Conservation (phyloP, 2,113 vertebrate species). For the Oncorhynchus tshawytscha region DNA sequence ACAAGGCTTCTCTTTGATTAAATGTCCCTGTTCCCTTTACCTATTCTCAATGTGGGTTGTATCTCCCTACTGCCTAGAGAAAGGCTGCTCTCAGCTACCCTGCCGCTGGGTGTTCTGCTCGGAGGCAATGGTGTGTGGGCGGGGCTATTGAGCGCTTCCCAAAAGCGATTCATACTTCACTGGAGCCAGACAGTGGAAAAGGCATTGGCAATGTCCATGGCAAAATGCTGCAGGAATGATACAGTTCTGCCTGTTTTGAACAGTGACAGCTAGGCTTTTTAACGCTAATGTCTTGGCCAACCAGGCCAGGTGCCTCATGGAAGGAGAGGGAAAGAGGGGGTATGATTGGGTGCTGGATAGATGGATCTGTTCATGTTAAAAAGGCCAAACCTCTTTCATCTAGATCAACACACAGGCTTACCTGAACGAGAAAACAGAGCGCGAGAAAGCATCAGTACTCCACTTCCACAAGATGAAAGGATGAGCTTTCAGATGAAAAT, state of each 20-base stretch:
- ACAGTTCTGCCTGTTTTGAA: slow-evolving; percentile 28
- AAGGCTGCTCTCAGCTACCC: too few relatives aligned
- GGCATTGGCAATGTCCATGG: slow-evolving; percentile 12
- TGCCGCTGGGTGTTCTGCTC: neutral
- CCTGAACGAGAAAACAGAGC: slow-evolving; percentile 38
- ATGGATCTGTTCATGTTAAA: slow-evolving; percentile 23
- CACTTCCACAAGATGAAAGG: slow-evolving; percentile 41
- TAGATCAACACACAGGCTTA: slow-evolving; percentile 48
- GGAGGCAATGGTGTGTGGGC: slow-evolving; percentile 2
- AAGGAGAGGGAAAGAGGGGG: slow-evolving; percentile 5
- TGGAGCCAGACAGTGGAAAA: slow-evolving; percentile 23
- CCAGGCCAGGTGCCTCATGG: slow-evolving; percentile 13
- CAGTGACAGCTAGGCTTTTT: slow-evolving; percentile 19
- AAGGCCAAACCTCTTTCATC: slow-evolving; percentile 59
- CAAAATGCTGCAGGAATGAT: slow-evolving; percentile 28
- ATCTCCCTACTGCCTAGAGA: neutral
- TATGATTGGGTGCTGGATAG: slow-evolving; percentile 8
- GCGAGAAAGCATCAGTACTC: slow-evolving; percentile 23
- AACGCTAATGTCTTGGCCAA: slow-evolving; percentile 18
- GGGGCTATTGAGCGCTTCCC: slow-evolving; percentile 6
- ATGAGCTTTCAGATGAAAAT: neutral
- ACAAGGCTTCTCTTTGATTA: neutral
- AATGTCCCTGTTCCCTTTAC: neutral
- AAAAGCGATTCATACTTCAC: slow-evolving; percentile 24
- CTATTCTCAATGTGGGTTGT: neutral